These are phyloP conservation scores for Varanus salvator DNA, from an alignment of 2,113 vertebrate genomes.

Conservation along the genomic window DNA sequence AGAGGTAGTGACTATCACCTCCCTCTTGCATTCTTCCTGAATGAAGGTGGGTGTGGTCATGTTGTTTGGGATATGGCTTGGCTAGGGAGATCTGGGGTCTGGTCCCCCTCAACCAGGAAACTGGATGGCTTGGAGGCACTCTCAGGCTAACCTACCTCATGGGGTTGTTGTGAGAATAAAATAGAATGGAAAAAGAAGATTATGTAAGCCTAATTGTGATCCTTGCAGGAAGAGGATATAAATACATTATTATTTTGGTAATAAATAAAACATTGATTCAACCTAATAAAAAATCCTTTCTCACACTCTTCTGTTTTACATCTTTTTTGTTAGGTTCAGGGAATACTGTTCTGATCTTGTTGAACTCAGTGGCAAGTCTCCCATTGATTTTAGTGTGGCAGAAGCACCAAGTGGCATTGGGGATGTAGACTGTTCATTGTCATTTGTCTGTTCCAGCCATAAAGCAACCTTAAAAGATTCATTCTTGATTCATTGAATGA, in stretches of 20 bases:
- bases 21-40: no score
- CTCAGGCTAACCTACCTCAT: no score
- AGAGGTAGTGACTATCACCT: background rate
- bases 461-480: slow-evolving; percentile 58
- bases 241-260: no score
- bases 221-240: no score
- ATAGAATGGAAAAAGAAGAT: no score
- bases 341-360: background rate
- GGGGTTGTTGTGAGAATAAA: no score
- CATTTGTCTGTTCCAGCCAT: slow-evolving; percentile 24
- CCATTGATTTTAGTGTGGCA: background rate
- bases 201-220: no score
- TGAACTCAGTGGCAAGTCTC: background rate
- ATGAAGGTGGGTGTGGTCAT: no score
- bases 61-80: no score
- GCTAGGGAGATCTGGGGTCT: no score
- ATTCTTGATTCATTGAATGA: slow-evolving; percentile 29
- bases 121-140: no score
- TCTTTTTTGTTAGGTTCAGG: background rate
- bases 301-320: background rate
- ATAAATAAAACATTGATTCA: background rate
- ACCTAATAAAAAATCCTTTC: background rate
- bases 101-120: no score
- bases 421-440: background rate
- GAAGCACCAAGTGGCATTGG: fast-evolving